Base-by-base conservation (phyloP, 1,140 invertebrate species). In the Eueides isabella region DNA sequence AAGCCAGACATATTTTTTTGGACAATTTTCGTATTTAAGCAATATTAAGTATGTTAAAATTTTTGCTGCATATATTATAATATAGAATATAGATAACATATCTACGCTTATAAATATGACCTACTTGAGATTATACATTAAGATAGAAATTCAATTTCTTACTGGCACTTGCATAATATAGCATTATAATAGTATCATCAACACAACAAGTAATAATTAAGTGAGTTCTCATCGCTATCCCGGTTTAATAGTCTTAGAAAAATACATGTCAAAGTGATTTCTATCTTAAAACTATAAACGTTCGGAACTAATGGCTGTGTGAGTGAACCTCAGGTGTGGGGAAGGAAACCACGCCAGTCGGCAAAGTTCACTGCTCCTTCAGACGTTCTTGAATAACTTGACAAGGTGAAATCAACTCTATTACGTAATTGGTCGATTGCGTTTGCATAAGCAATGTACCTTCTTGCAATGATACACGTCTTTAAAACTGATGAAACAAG, bases 351-450 rank as follows among this genome's bases (percentile, higher is more conserved):
- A 84, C 84, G 79, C 66, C 80, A 79, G 81, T 85, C 80, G 78
- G 78, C 84, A 90, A 90, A 91, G 89, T 91, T 91, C 89, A 91
- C 78, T 91, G 89, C 86, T 91, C 89, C 87, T 88, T 80, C 77
- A 82, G 71, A 79, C 81, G 75, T 74, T 80, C 73, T 81, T 78
- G 74, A 67, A 76, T 72, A 35, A 41, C 38, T 26, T 55, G 23
- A 66, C 79, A 84, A 74, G 62, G 75, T 61, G 79, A 89, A 85
- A 82, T 68, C 30, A 55, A 77, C 88, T 82, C 67, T 90, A 87
- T 74, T 23, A 74, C 67, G 23, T 64, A 76, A 79, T 38, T 28
- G 65, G 61, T 69, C 29, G 73, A 68, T 74, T 29, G n/a, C 65
- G 75, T 81, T 83, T 81, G 23, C 19, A 48, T 67, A 72, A 74